Evolutionary conservation across 2,113 vertebrate species (phyloP).

Genomic region (Crotalus horridus): DNA sequence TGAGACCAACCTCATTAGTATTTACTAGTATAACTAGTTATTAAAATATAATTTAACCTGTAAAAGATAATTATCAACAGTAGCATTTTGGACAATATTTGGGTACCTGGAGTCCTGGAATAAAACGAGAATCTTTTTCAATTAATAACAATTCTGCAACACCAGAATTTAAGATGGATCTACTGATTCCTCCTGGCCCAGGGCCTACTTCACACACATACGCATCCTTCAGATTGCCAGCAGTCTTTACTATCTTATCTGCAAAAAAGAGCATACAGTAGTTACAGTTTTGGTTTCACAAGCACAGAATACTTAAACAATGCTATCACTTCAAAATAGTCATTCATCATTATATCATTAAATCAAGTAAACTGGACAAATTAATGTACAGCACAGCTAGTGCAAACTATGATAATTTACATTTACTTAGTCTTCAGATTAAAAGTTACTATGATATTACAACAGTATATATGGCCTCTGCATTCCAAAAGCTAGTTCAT

Average conservation of each 20-base stretch:
- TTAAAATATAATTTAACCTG: background rate
- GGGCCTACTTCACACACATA: slow-evolving; percentile 95
- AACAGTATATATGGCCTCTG: background rate
- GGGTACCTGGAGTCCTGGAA: slow-evolving; percentile 89
- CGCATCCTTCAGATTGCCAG: slow-evolving; percentile 78
- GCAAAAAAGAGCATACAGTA: slow-evolving; percentile 49
- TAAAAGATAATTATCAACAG: background rate
- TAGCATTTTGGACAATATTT: background rate
- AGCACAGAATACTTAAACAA: slow-evolving; percentile 24
- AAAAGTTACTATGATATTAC: background rate
- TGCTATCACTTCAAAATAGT: slow-evolving; percentile 33
- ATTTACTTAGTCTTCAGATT: background rate
- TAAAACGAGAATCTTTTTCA: slow-evolving; percentile 92
- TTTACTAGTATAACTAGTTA: background rate
- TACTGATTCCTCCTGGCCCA: slow-evolving; percentile 92
- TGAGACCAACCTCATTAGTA: background rate
- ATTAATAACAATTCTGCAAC: slow-evolving; percentile 85
- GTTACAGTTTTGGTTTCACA: slow-evolving; percentile 24
- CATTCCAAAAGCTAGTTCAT: background rate
- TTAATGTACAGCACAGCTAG: background rate
- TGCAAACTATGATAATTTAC: background rate
- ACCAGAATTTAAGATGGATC: slow-evolving; percentile 86
- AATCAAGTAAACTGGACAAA: background rate
- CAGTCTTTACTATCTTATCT: slow-evolving; percentile 94
- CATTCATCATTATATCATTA: slow-evolving; percentile 32